Evolutionary conservation across 2,888 invertebrate species (phyloP), one percentile per base, ranked within the genome.

Genomic region (Pseudanteris insignis): DNA sequence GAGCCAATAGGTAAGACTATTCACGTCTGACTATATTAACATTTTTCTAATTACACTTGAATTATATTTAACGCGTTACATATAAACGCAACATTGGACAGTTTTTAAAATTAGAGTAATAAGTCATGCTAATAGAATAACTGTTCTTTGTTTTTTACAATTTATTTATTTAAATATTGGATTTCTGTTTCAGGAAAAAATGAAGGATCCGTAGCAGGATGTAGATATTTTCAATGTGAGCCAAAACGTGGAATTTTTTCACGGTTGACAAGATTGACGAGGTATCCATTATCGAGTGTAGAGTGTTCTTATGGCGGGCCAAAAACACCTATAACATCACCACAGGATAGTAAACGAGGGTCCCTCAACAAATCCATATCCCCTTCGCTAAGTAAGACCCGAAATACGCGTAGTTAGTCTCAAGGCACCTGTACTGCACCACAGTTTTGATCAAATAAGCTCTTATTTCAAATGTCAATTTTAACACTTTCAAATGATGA

Each of bases 181-280:
- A 3, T 25, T 81, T n/a, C n/a, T n/a, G n/a, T n/a, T 81, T 61
- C 77, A 92, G 97, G 97, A 67, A 96, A 97, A 84, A 96, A 97
- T 80, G 96, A 97, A 81, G 97, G 97, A 14, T 92, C 94, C 21
- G 96, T 97, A 62, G 91, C 92, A 47, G 95, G 95, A 43, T 87
- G 88, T 46, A 87, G 92, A 37, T 97, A 97, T 81, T 97, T 97
- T 81, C 94, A 94, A 79, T 97, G 97, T 78, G 89, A 93, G 73
- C 86, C 92, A 13, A 91, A 92, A 73, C 90, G 90, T 55, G 97
- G 97, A n/a, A 90, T 97, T 10, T 97, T 97, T 81, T 95, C 94
- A 15, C 87, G 92, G 12, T 84, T 96, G 51, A 92, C 92, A 26
- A 89, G 96, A 60, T 84, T 96, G 37, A 92, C 93, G 2, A 84